Base-by-base conservation (phyloP, 2,888 invertebrate species). In the Zaprionus lineosus region DNA sequence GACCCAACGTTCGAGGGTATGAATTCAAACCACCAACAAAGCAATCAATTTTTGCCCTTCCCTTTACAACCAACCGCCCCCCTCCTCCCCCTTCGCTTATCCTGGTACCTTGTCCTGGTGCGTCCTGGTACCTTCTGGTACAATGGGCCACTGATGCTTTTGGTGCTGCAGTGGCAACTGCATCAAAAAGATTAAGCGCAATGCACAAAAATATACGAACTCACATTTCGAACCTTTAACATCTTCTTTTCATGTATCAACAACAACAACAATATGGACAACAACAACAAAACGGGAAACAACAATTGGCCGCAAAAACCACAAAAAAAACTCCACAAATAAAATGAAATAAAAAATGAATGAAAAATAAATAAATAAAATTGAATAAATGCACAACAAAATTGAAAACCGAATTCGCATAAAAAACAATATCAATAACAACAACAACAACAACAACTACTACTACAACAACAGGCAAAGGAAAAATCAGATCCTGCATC, bases 401-500 rank as follows among this genome's bases (percentile, higher is more conserved):
- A 86, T 72, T 59, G 66, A 63, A 74, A 65, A 63, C 69, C 60
- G 61, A 53, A 57, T 56, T n/a, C n/a, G n/a, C 33, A 52, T 68
- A 57, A 50, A 39, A 51, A 58, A 64, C 47, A 31, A 16, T 47
- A 65, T 12, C 18, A 33, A 53, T 41, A 46, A 64, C 43, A 46
- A 40, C 39, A 48, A 63, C 19, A 58, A 61, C 29, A 50, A 53
- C 28, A 31, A 62, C 47, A 57, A 29, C 24, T n/a, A n/a, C n/a
- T n/a, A n/a, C n/a, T n/a, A n/a, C 12, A 40, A 34, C 16, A 24
- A 8, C 50, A 88, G 88, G 76, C 79, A 66, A 88, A 86, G 59
- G 84, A 87, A 72, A 89, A 88, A 86, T 82, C 85, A 44, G 86
- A 87, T 75, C 86, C 89, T 57, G 75, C 88, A 78, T 88, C 89